A percentile compares a stretch with the other conserved stretches of the same genome.
Evolutionary conservation across 2,888 invertebrate genomes (phyloP).

Genomic region (Germaria angustata): DNA sequence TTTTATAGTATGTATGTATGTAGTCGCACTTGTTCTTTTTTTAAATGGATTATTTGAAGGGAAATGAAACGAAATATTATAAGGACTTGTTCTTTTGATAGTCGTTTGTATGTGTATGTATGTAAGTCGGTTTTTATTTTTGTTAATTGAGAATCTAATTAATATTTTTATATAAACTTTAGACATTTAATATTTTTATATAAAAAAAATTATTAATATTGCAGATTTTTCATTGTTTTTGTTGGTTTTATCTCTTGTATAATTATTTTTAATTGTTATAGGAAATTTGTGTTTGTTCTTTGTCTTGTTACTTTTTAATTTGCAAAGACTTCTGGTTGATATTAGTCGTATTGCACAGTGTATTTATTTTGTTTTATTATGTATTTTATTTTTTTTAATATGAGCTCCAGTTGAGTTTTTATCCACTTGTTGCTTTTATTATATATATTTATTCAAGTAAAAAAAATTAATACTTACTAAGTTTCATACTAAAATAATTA

Average conservation of each 20-base stretch:
- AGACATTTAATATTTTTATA: slow-evolving; percentile 63
- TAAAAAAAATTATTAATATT: slow-evolving; percentile 60
- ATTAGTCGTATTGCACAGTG: slow-evolving; percentile 7
- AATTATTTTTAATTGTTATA: slow-evolving; percentile 33
- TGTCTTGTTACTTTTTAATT: neutral
- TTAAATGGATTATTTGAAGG: neutral
- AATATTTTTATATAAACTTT: slow-evolving; percentile 61
- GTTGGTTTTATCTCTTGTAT: neutral
- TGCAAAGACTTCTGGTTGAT: slow-evolving; percentile 14
- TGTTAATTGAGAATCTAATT: slow-evolving; percentile 36
- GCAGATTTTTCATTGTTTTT: slow-evolving; percentile 56
- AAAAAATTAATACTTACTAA: slow-evolving; percentile 29
- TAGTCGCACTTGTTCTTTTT: neutral
- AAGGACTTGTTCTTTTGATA: neutral
- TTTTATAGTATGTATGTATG: neutral
- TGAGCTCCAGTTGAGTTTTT: neutral
- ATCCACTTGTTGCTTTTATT: neutral
- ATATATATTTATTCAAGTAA: neutral
- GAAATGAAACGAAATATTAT: neutral
- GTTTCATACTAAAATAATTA: slow-evolving; percentile 26
- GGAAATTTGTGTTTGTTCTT: slow-evolving; percentile 55
- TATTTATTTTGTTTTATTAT: neutral
- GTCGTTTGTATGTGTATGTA: slow-evolving; percentile 12
- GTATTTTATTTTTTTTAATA: neutral
- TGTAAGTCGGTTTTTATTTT: neutral